Conservation (phyloP, 2,113 vertebrate species). For the Brachionichthys hirsutus region DNA sequence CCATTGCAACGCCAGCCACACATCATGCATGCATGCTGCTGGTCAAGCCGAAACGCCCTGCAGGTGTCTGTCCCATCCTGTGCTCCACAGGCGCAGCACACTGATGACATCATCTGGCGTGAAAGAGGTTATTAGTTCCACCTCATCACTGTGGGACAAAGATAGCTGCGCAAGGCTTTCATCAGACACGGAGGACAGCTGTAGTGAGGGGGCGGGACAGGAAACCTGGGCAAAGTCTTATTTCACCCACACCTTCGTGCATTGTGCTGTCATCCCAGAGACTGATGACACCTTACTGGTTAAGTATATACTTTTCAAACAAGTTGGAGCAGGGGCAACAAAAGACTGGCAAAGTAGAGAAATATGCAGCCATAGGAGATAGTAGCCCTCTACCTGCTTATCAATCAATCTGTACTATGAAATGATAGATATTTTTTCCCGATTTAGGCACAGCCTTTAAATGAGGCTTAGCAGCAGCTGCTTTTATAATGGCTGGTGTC, state of each 20-base stretch:
- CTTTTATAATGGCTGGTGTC: slow-evolving; percentile 26
- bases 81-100: slow-evolving; percentile 52
- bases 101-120: slow-evolving; percentile 74
- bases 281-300: slow-evolving; percentile 46
- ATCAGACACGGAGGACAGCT: slow-evolving; percentile 73
- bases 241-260: slow-evolving; percentile 39
- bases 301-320: neutral
- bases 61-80: slow-evolving; percentile 47
- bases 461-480: slow-evolving; percentile 29
- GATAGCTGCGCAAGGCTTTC: slow-evolving; percentile 68
- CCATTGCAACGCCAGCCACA: slow-evolving; percentile 7
- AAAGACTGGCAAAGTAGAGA: no score
- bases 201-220: slow-evolving; percentile 63
- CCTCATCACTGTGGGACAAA: slow-evolving; percentile 76
- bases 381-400: no score
- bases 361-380: no score
- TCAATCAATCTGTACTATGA: no score
- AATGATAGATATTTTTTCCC: no score
- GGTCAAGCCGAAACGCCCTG: slow-evolving; percentile 48
- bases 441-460: neutral
- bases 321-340: no score
- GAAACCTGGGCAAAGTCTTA: slow-evolving; percentile 66
- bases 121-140: slow-evolving; percentile 76
- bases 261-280: slow-evolving; percentile 46
- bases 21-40: slow-evolving; percentile 14